Percentiles rank a stretch among this genome's conserved stretches.
Evolutionary conservation across 1,140 invertebrate species (phyloP).

Genomic region (Cephus cinctus): DNA sequence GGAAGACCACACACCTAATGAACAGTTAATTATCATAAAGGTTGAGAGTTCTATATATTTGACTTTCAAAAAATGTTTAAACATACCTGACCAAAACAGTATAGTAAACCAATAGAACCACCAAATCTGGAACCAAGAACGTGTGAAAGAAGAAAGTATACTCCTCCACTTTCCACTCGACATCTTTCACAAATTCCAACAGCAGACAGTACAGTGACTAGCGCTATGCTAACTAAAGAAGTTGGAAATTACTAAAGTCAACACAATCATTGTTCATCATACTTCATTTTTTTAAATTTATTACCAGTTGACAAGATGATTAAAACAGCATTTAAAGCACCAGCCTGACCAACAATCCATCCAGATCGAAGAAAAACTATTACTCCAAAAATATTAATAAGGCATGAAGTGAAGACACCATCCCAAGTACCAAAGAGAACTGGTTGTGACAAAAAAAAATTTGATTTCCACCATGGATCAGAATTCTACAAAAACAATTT

Average conservation of each 20-base stretch:
- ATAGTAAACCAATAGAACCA: constrained; percentile 87
- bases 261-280: not conserved
- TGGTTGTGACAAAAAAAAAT: constrained; percentile 90
- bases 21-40: too few species aligned
- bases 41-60: not conserved
- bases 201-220: constrained; percentile 89
- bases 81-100: constrained; percentile 91
- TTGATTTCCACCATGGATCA: constrained; percentile 88
- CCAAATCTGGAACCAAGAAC: constrained; percentile 91
- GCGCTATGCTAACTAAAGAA: constrained; percentile 76
- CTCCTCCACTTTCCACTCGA: constrained; percentile 90
- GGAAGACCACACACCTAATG: too few species aligned
- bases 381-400: constrained; percentile 97
- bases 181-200: constrained; percentile 95
- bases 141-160: constrained; percentile 93
- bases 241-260: not conserved
- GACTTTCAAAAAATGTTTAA: not conserved
- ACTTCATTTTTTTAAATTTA: constrained; percentile 2
- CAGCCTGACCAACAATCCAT: constrained; percentile 96
- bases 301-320: constrained; percentile 85
- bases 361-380: constrained; percentile 95
- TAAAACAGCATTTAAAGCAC: constrained; percentile 81
- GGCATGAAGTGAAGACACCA: constrained; percentile 91
- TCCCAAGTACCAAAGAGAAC: constrained; percentile 97
- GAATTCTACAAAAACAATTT: constrained; percentile 61